Base-by-base conservation (phyloP, 1,140 invertebrate genomes). In the Trichogramma pretiosum region DNA sequence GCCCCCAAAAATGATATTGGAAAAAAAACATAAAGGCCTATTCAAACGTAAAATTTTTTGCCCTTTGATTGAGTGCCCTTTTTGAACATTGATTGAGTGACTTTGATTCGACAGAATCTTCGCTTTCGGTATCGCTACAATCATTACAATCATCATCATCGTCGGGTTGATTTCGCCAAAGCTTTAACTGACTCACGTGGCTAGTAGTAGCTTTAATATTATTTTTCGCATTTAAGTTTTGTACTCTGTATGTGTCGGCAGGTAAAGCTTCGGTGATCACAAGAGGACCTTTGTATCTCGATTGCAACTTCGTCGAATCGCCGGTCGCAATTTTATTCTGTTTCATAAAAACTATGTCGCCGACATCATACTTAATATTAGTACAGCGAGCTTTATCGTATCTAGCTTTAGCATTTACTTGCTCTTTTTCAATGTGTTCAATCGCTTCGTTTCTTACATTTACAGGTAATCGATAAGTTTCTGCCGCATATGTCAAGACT, bases 311-410 rank as follows among this genome's bases (percentile, higher is more conserved):
- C 3, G 19, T 23, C 5, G 37, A 39, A 4, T 39, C 21, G 5
- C 37, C 37, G n/a, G 37, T 39, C 4, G 5, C 7, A 9, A 3
- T 39, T 18, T 10, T 4, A 13, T n/a, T 39, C 3, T 7, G 3
- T n/a, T 39, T 39, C 8, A 24, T n/a, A 39, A 18, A 39, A 3
- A 39, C 18, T 18, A 37, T 37, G n/a, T 23, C 18, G 26, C 5
- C 41, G 5, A 32, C 1, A 11, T 43, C 1, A 43, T 17, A 45
- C 26, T 24, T 35, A 23, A 45, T n/a, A 24, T 45, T 45, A 24
- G 23, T 45, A 14, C 4, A 45, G 4, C 22, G 21, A 3, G 14
- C 11, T 14, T 4, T 13, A 17, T 45, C n/a, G 26, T 36, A 36
- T 10, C n/a, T 3, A 3, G n/a, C 23, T 45, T 45, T 37, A 1